A percentile compares a stretch with the other conserved stretches of the same genome.
phyloP scores from a whole-genome alignment of 2,888 invertebrate genomes.

The Drosophila meridiana region DNA sequence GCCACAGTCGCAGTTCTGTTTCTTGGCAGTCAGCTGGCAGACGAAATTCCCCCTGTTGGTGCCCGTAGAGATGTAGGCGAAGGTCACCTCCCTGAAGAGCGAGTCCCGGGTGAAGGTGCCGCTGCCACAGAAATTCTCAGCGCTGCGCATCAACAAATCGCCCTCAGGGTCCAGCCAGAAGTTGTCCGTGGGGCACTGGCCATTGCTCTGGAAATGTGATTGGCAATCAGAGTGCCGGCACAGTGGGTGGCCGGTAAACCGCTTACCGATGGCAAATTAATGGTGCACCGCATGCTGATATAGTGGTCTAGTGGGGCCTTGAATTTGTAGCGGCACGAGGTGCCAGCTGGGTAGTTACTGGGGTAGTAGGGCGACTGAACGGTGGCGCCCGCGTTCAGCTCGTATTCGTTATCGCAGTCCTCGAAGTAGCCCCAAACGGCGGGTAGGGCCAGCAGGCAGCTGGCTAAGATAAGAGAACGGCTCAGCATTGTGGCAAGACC shows the following conservation, averaged over 20 bases:
- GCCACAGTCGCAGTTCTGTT: slow-evolving; percentile 82
- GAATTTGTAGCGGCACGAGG: slow-evolving; percentile 83
- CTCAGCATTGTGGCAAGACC: slow-evolving; percentile 51
- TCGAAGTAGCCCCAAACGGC: slow-evolving; percentile 58
- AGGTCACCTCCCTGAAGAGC: slow-evolving; percentile 65
- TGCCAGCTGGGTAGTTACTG: slow-evolving; percentile 68
- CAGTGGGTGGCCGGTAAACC: background rate
- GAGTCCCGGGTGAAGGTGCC: slow-evolving; percentile 68
- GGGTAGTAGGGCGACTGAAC: slow-evolving; percentile 82
- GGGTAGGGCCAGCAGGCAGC: slow-evolving; percentile 51
- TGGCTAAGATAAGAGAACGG: slow-evolving; percentile 37
- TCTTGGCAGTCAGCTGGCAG: slow-evolving; percentile 61
- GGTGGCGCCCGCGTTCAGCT: slow-evolving; percentile 54
- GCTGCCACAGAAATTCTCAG: slow-evolving; percentile 80
- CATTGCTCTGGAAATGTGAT: slow-evolving; percentile 33
- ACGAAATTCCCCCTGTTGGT: slow-evolving; percentile 64
- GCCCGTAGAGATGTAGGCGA: slow-evolving; percentile 78
- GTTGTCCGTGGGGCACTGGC: slow-evolving; percentile 75
- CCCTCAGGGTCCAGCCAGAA: slow-evolving; percentile 83
- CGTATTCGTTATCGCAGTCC: slow-evolving; percentile 74
- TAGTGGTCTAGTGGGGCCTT: slow-evolving; percentile 76
- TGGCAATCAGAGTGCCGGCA: background rate
- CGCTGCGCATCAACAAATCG: slow-evolving; percentile 66
- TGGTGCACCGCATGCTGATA: slow-evolving; percentile 70
- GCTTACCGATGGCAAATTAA: slow-evolving; percentile 74